A percentile compares a stretch with the other conserved stretches of the same genome.
These are phyloP conservation scores for Ormyrus rosae DNA, from an alignment of 2,888 invertebrate genomes.

Conservation along the genomic window DNA sequence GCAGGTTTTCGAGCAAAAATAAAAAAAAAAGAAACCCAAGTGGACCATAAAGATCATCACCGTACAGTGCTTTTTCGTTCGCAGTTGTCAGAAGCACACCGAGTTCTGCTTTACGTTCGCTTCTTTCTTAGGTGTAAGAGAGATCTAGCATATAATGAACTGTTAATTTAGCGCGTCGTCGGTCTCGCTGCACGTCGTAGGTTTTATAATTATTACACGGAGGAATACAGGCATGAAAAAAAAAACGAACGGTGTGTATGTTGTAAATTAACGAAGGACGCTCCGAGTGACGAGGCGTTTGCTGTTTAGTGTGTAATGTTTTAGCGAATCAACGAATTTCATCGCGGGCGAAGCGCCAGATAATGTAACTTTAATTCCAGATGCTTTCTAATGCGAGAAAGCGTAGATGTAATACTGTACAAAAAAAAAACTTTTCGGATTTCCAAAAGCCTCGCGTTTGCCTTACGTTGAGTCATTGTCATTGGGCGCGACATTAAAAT, in stretches of 20 bases:
- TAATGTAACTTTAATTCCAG: not conserved
- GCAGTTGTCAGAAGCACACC: not conserved
- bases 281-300: slow-evolving; percentile 5
- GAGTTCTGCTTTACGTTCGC: slow-evolving; percentile 1
- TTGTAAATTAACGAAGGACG: slow-evolving; percentile 46
- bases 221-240: slow-evolving; percentile 11
- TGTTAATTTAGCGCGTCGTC: slow-evolving; percentile 27
- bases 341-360: not conserved
- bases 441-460: no score
- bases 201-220: slow-evolving; percentile 24
- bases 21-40: not conserved
- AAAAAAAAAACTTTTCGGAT: no score
- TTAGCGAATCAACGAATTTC: slow-evolving; percentile 52
- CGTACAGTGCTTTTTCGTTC: not conserved
- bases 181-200: not conserved
- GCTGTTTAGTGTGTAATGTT: slow-evolving; percentile 46
- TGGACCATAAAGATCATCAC: slow-evolving; percentile 15
- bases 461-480: no score
- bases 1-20: slow-evolving; percentile 1
- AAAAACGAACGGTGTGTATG: slow-evolving; percentile 6
- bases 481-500: no score
- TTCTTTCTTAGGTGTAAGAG: slow-evolving; percentile 14
- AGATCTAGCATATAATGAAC: slow-evolving; percentile 33
- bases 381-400: no score
- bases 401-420: no score